Evolutionary conservation across 2,888 invertebrate genomes (phyloP), one percentile per base, ranked within the genome.

Genomic region (Drosophila incognita): DNA sequence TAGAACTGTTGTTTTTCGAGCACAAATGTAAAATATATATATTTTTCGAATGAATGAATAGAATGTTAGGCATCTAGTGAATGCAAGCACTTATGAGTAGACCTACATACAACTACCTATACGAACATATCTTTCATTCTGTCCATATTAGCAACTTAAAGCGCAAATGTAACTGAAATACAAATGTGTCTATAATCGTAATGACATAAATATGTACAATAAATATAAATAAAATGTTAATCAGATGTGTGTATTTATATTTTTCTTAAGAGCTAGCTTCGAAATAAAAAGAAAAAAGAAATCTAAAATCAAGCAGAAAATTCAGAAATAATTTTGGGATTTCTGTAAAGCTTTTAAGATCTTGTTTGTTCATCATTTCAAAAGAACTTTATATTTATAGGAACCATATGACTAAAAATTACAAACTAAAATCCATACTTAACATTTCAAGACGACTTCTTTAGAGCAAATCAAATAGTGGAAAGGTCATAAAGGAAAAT

Each of bases 201-300:
- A 76, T 66, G 67, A 56, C 69, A 73, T 61, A 70, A 76, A 74
- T 82, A 80, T 82, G 78, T 89, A 88, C 72, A 88, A 83, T 88
- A 88, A 86, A 86, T 83, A 83, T 51, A 83, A 86, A 83, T 78
- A 83, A 83, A 82, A 74, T 77, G 81, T 82, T 82, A 71, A 69
- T 24, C 6, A 65, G 73, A 38, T 40, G 35, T 51, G 21, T 49
- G 2, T 15, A 21, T 4, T 38, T 48, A 21, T 15, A 42, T 53
- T 51, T n/a, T 6, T 2, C 6, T 21, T 13, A 29, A 29, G 13
- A 13, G 21, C n/a, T 10, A 1, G 1, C 21, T 46, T 15, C 1
- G 4, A 21, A 46, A 46, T 15, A 15, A 8, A 21, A 15, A 46
- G 46, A 1, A 46, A 21, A 4, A 46, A 15, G 5, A 11, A 11